These are phyloP conservation scores for Phyto melanocephala DNA, from an alignment of 2,888 invertebrate genomes.

Conservation along the genomic window DNA sequence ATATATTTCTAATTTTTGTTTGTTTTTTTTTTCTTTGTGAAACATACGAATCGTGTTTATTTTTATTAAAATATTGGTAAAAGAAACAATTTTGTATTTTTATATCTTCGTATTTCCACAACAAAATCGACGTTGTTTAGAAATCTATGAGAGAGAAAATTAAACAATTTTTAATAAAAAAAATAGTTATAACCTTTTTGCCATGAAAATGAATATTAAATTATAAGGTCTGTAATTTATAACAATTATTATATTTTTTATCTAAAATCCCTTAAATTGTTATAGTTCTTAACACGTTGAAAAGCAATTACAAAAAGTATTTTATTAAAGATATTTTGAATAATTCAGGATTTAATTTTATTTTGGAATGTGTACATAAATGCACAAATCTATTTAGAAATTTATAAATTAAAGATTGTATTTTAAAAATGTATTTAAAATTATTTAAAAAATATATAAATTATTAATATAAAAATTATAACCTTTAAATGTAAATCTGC, in stretches of 20 bases:
- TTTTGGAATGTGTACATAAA: conserved; percentile 49
- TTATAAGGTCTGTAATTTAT: too few species aligned
- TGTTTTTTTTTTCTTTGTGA: neutral
- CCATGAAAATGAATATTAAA: too few species aligned
- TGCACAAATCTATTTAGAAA: conserved; percentile 20
- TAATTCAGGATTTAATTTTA: conserved; percentile 8
- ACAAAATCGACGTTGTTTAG: conserved; percentile 50
- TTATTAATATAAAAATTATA: conserved; percentile 17
- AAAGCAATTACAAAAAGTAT: too few species aligned
- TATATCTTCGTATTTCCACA: too few species aligned
- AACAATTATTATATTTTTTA: too few species aligned
- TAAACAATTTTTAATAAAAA: too few species aligned
- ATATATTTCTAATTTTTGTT: conserved; percentile 25
- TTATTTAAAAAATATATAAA: neutral
- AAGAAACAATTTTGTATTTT: conserved; percentile 6
- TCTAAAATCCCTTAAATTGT: too few species aligned
- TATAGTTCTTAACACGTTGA: too few species aligned
- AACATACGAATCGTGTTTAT: conserved; percentile 2
- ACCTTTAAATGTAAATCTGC: conserved; percentile 25
- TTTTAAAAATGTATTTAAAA: neutral
- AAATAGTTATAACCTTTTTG: too few species aligned
- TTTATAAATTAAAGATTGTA: conserved; percentile 35
- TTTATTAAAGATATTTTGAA: neutral
- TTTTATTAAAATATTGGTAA: neutral
- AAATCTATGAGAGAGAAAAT: conserved; percentile 2